Conservation (phyloP, 2,888 invertebrate genomes). For the Schizaphis graminum region DNA sequence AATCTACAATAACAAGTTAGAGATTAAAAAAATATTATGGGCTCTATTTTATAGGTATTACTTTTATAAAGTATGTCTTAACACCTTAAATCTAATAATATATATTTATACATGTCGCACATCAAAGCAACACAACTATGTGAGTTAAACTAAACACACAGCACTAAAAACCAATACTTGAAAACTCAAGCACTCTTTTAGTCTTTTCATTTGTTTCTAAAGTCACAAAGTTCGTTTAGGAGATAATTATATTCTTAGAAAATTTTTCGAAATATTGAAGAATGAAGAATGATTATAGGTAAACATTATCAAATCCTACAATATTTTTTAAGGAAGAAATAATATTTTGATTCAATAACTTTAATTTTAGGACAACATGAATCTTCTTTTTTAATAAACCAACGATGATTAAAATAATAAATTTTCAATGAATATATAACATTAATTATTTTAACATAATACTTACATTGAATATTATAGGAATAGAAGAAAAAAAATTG, state of each 20-base stretch:
- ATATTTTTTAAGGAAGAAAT: not conserved
- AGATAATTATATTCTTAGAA: not conserved
- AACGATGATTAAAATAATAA: not conserved
- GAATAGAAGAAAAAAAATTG: not conserved
- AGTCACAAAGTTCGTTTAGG: not conserved
- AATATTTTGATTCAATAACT: not conserved
- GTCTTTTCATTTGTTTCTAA: not conserved
- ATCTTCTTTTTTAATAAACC: not conserved
- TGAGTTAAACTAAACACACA: not conserved
- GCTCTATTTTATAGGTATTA: not conserved
- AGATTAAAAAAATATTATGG: slow-evolving; percentile 1
- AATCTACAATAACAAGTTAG: not conserved
- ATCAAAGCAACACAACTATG: not conserved
- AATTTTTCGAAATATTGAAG: not conserved
- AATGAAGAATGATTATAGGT: not conserved
- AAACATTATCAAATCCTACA: not conserved
- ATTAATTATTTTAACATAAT: not conserved
- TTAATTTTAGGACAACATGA: not conserved
- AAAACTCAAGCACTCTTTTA: not conserved
- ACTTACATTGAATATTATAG: not conserved
- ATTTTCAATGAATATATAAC: not conserved
- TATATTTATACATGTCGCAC: not conserved
- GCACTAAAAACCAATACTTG: not conserved
- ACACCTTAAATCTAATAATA: not conserved
- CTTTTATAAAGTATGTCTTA: not conserved